phyloP scores from a whole-genome alignment of 2,113 vertebrate genomes.

The Collichthys lucidus region DNA sequence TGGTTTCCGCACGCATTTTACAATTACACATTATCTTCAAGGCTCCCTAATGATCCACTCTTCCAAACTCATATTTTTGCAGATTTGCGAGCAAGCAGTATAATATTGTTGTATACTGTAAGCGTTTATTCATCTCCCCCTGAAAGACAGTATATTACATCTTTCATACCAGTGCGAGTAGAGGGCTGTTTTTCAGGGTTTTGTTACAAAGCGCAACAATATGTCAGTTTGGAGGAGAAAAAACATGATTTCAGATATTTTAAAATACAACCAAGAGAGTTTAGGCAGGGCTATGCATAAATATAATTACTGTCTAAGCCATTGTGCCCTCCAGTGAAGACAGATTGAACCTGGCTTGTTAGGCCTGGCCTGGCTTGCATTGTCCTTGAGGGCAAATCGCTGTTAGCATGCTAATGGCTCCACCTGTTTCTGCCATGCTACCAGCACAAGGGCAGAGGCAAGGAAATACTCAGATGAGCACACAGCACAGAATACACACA shows the following conservation, averaged over 20 bases:
- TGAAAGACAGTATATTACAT: slow-evolving; percentile 26
- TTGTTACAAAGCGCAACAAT: slow-evolving; percentile 26
- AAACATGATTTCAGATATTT: slow-evolving; percentile 18
- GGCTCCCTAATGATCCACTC: slow-evolving; percentile 45
- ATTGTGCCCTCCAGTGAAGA: slow-evolving; percentile 66
- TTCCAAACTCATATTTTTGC: slow-evolving; percentile 43
- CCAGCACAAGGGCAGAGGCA: slow-evolving; percentile 74
- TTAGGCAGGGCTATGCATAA: slow-evolving; percentile 36
- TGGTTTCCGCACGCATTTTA: slow-evolving; percentile 39
- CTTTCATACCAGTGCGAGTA: slow-evolving; percentile 17
- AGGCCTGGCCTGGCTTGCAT: slow-evolving; percentile 72
- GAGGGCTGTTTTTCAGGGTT: slow-evolving; percentile 16
- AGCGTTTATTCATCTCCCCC: slow-evolving; percentile 20
- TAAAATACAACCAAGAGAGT: slow-evolving; percentile 20
- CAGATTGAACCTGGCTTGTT: slow-evolving; percentile 73
- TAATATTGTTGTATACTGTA: slow-evolving; percentile 26
- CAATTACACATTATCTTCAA: slow-evolving; percentile 40
- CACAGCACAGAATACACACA: slow-evolving; percentile 44
- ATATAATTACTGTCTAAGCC: slow-evolving; percentile 65
- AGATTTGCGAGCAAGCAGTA: slow-evolving; percentile 42
- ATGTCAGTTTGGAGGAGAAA: slow-evolving; percentile 15
- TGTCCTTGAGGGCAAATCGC: slow-evolving; percentile 79
- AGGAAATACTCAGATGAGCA: slow-evolving; percentile 55
- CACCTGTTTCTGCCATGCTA: slow-evolving; percentile 78
- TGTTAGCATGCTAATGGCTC: slow-evolving; percentile 82